Evolutionary conservation across 2,113 vertebrate genomes (phyloP), one percentile per base, ranked within the genome.

Genomic region (Dunckerocampus dactyliophorus): DNA sequence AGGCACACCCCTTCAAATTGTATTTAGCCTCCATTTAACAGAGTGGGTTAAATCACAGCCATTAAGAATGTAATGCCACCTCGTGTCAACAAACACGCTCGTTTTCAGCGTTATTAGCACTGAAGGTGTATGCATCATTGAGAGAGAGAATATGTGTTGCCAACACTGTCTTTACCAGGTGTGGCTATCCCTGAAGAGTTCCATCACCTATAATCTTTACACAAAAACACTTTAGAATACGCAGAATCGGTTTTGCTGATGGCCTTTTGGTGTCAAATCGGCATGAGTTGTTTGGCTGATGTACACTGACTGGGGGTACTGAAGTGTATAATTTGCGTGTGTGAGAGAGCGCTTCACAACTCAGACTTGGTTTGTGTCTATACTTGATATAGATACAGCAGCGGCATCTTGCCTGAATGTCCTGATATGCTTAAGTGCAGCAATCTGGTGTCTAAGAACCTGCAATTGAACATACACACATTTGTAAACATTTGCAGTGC

Each of bases 401-500:
- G 74, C 75, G 71, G 45, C 17, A 14, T 76, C 57, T 57, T 54
- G 20, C 48, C 71, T 2, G 50, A 76, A 76, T 80, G 73, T 77
- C 64, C 73, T 31, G 65, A 69, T 61, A 1, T 59, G 68, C 77
- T 77, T 71, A 70, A 76, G 81, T 82, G 82, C 72, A 76, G 69
- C 39, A 58, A 58, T 65, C 34, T 69, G 63, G 20, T 52, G 51
- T 71, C 61, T 64, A 58, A 42, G 8, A 24, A 67, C 55, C 75
- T 72, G 69, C 52, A 34, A 58, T 54, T 65, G 59, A 48, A 67
- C 65, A 63, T 52, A 65, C 49, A 68, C 64, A 65, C 43, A 68
- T 65, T 49, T 83, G 79, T 79, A 85, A 87, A 87, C 79, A 72
- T 71, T 73, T 61, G 58, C 1, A 22, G 48, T 56, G 57, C 28